Evolutionary conservation across 2,113 vertebrate species (phyloP).

Genomic region (Chaetodon trifascialis): DNA sequence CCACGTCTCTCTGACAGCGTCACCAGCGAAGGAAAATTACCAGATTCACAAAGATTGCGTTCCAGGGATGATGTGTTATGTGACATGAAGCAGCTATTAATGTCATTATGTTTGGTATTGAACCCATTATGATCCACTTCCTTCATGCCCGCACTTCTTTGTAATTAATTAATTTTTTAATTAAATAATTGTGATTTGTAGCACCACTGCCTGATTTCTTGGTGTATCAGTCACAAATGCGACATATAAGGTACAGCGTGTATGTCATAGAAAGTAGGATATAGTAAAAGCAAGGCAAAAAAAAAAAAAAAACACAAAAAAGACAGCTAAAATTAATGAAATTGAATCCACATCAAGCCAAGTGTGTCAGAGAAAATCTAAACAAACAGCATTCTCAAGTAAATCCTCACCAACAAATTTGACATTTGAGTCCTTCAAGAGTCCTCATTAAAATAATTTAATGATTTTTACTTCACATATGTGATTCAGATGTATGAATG

Average conservation of each 20-base stretch:
- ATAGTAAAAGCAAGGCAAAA: neutral
- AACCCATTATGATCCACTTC: neutral
- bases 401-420: no score
- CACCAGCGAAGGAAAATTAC: neutral
- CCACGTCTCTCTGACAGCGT: neutral
- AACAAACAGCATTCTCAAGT: no score
- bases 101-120: neutral
- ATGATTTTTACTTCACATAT: neutral
- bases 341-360: neutral
- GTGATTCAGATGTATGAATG: no score
- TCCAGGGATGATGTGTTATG: neutral
- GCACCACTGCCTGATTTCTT: neutral
- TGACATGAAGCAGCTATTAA: neutral
- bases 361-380: no score
- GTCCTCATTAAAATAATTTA: no score
- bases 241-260: neutral
- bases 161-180: no score
- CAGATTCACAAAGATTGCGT: slow-evolving; percentile 8
- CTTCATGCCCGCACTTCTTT: slow-evolving; percentile 26
- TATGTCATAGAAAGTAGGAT: no score
- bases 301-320: no score
- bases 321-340: neutral
- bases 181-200: neutral
- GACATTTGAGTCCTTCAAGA: no score
- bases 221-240: neutral